phyloP scores from a whole-genome alignment of 2,797 vertebrate genomes.

The Emydoidea blandingii region DNA sequence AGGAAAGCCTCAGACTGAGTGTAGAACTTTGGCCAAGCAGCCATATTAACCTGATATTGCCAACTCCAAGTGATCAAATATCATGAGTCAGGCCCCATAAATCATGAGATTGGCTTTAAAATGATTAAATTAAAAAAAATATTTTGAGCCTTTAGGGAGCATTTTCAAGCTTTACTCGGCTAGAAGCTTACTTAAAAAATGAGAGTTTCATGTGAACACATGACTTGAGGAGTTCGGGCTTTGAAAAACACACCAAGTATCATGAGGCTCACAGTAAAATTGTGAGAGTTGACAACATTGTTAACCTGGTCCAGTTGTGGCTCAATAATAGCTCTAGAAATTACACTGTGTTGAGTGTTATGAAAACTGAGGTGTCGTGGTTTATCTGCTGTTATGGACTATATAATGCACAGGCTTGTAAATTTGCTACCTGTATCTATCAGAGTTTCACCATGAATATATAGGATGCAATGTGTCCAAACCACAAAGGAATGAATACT shows the following conservation, averaged over 20 bases:
- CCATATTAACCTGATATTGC: neutral
- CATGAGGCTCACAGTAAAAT: neutral
- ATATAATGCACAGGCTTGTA: neutral
- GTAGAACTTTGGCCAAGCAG: neutral
- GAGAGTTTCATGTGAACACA: too few relatives aligned
- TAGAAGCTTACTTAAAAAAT: too few relatives aligned
- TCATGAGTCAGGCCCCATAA: too few relatives aligned
- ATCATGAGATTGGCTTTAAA: too few relatives aligned
- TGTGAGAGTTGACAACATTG: neutral
- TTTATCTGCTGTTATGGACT: neutral
- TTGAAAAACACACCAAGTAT: neutral
- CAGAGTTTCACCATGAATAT: neutral
- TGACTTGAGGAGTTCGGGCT: too few relatives aligned
- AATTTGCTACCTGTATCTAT: neutral
- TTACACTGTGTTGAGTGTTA: neutral
- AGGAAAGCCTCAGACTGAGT: neutral
- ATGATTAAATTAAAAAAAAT: too few relatives aligned
- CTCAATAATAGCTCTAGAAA: neutral
- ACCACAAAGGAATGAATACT: neutral
- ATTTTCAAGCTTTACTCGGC: too few relatives aligned
- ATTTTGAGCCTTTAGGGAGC: too few relatives aligned
- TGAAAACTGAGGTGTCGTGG: neutral
- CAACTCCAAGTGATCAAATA: neutral
- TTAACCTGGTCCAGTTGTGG: neutral
- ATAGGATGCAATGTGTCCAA: neutral